Conservation (phyloP, 2,888 invertebrate species). For the Octodonta nipae region DNA sequence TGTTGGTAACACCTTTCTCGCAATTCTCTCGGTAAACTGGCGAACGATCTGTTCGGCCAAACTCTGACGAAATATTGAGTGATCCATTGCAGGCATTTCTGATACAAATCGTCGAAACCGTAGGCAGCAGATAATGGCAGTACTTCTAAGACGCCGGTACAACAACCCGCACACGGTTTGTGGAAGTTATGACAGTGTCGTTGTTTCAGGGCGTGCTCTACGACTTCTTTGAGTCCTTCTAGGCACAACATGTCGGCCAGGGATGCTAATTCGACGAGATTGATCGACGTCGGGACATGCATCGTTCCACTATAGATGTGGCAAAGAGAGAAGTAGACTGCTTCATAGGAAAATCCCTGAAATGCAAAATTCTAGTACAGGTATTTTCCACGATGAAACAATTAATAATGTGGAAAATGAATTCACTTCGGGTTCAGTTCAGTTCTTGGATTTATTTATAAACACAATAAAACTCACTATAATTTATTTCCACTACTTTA, state of each 20-base stretch:
- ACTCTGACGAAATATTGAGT: constrained; percentile 74
- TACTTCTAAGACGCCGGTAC: constrained; percentile 71
- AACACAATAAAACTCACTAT: too few species aligned
- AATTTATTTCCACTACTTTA: too few species aligned
- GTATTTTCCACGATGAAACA: not conserved
- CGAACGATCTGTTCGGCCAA: constrained; percentile 85
- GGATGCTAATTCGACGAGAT: constrained; percentile 74
- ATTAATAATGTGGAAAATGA: too few species aligned
- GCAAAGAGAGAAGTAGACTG: constrained; percentile 80
- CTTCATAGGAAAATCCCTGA: constrained; percentile 63
- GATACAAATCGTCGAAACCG: constrained; percentile 74
- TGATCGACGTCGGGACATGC: constrained; percentile 74
- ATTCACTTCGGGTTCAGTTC: too few species aligned
- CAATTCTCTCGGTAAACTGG: constrained; percentile 68
- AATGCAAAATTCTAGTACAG: constrained; percentile 10
- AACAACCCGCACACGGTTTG: constrained; percentile 80
- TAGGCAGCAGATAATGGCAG: constrained; percentile 74
- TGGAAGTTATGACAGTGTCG: constrained; percentile 87
- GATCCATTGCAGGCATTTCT: constrained; percentile 69
- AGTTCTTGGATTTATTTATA: too few species aligned
- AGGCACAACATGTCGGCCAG: constrained; percentile 80
- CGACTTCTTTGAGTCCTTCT: constrained; percentile 84
- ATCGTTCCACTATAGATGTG: constrained; percentile 90
- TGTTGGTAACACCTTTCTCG: constrained; percentile 74
- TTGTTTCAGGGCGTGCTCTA: constrained; percentile 67